Percentiles rank a stretch among this genome's conserved stretches.
phyloP scores from a whole-genome alignment of 2,113 vertebrate genomes.

The Microtus ochrogaster region DNA sequence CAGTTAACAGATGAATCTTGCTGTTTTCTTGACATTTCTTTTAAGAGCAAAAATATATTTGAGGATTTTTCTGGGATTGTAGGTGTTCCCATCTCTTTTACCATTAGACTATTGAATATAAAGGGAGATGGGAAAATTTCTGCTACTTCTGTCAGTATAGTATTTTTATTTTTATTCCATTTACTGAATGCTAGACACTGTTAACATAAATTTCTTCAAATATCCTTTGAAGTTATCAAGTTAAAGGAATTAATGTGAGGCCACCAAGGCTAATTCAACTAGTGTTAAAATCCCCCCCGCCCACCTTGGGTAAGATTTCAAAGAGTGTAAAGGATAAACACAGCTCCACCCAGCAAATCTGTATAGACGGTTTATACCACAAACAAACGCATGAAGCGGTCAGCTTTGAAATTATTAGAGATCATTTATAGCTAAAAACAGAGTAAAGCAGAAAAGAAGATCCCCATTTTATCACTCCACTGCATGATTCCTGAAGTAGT shows the following conservation, averaged over 20 bases:
- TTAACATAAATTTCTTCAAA: not conserved
- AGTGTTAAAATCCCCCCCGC: not conserved
- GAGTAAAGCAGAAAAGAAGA: constrained; percentile 29
- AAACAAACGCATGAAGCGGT: not conserved
- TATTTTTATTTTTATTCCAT: not conserved
- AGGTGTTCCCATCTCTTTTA: constrained; percentile 13
- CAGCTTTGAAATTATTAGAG: constrained; percentile 15
- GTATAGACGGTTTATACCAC: not conserved
- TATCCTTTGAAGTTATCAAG: not conserved
- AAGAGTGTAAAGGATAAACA: constrained; percentile 14
- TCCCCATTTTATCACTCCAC: constrained; percentile 7
- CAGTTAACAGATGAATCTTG: constrained; percentile 46
- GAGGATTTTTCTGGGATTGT: constrained; percentile 19
- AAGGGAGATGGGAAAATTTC: not conserved
- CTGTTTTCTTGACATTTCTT: constrained; percentile 56
- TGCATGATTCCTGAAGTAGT: not conserved
- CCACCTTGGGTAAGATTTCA: not conserved
- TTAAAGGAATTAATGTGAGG: not conserved
- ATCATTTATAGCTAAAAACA: not conserved
- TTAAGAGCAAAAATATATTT: constrained; percentile 53
- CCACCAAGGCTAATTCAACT: not conserved
- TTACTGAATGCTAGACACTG: not conserved
- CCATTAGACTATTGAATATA: not conserved
- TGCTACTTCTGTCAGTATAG: not conserved
- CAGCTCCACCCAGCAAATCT: constrained; percentile 36